phyloP scores from a whole-genome alignment of 2,113 vertebrate genomes.

The Dissostichus mawsoni region DNA sequence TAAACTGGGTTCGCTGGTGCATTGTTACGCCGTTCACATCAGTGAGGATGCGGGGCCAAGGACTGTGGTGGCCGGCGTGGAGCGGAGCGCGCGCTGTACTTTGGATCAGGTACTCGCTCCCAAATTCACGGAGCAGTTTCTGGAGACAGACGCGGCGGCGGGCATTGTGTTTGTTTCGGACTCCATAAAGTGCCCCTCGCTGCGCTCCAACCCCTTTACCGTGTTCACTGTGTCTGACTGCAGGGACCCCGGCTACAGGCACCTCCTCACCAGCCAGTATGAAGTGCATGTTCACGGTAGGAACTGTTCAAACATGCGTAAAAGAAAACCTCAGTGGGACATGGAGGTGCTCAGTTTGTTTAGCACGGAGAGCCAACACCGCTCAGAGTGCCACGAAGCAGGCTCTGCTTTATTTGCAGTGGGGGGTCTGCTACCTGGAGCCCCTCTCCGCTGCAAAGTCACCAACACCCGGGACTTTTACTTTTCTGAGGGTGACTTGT shows the following conservation, averaged over 20 bases:
- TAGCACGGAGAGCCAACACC: constrained; percentile 37
- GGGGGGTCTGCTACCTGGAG: constrained; percentile 74
- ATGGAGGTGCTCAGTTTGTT: constrained; percentile 81
- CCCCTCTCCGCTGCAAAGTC: constrained; percentile 69
- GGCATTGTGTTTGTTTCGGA: constrained; percentile 74
- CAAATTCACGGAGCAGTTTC: constrained; percentile 68
- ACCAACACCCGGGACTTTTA: constrained; percentile 70
- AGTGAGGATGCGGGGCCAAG: constrained; percentile 71
- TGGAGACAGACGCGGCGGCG: constrained; percentile 66
- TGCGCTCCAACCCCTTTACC: constrained; percentile 81
- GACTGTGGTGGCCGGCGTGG: constrained; percentile 66
- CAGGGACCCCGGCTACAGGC: constrained; percentile 66
- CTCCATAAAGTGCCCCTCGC: constrained; percentile 65
- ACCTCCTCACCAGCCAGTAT: constrained; percentile 80
- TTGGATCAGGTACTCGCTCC: constrained; percentile 83
- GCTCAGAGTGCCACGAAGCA: constrained; percentile 67
- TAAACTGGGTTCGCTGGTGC: constrained; percentile 56
- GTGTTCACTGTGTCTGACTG: constrained; percentile 80
- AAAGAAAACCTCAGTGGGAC: constrained; percentile 75
- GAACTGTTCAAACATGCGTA: constrained; percentile 75
- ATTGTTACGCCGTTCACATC: constrained; percentile 76
- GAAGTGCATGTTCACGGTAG: constrained; percentile 82
- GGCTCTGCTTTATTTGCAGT: constrained; percentile 72
- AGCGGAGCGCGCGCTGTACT: constrained; percentile 69
- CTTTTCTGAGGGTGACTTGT: constrained; percentile 78